These are phyloP conservation scores for Choristoneura rosaceana DNA, from an alignment of 2,888 invertebrate species.

Conservation along the genomic window DNA sequence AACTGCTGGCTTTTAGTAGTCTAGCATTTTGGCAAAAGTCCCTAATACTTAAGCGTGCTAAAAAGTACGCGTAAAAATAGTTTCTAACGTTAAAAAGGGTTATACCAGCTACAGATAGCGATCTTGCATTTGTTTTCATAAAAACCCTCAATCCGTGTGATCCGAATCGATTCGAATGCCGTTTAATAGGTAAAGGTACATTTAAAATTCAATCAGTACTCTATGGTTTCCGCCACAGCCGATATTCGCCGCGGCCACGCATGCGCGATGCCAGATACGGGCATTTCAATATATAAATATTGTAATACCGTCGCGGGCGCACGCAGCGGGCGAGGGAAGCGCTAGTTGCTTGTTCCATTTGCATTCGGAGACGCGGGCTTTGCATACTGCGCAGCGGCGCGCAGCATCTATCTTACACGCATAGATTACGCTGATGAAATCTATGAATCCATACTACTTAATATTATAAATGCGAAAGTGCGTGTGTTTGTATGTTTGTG, in stretches of 20 bases:
- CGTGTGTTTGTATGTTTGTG: too few species aligned
- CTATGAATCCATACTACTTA: too few species aligned
- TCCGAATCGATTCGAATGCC: constrained; percentile 24
- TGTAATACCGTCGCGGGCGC: constrained; percentile 34
- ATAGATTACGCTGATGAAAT: neutral
- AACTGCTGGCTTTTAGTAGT: too few species aligned
- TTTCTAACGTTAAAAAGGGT: neutral
- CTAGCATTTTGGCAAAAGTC: too few species aligned
- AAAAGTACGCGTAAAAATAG: neutral
- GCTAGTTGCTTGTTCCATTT: constrained; percentile 37
- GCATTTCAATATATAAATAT: constrained; percentile 42
- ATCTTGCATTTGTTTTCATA: neutral
- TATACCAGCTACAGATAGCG: neutral
- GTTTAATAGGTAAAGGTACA: constrained; percentile 33
- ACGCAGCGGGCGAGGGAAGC: constrained; percentile 30
- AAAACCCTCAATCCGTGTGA: constrained; percentile 25
- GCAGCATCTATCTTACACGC: neutral
- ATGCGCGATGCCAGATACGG: constrained; percentile 39
- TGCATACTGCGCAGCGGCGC: neutral
- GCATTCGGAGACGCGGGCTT: constrained; percentile 27
- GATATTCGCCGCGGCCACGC: constrained; percentile 33
- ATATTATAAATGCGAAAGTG: too few species aligned
- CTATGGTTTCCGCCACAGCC: constrained; percentile 42
- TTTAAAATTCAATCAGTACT: constrained; percentile 41
- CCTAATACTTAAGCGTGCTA: too few species aligned